phyloP scores from a whole-genome alignment of 37 sponge, comb jelly and placozoan genomes.

The Cladorhizidae sp. region DNA sequence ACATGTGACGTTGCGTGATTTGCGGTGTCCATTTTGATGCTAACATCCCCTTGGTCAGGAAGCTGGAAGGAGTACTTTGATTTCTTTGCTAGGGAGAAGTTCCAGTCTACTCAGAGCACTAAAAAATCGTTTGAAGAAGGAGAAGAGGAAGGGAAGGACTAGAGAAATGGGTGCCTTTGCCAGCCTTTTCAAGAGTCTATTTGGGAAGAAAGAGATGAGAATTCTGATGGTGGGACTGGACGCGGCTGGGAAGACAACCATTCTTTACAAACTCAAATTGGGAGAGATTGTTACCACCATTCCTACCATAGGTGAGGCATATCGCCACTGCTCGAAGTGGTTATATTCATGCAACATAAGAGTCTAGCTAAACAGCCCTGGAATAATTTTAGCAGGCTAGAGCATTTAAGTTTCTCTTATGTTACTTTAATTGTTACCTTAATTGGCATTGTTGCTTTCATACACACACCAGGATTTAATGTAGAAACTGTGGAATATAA shows the following conservation, averaged over 20 bases:
- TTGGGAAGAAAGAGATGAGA: slow-evolving; percentile 99
- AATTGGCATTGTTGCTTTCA: not conserved
- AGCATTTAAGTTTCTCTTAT: too few species aligned
- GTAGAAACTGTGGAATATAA: slow-evolving; percentile 97
- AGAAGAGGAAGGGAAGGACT: too few species aligned
- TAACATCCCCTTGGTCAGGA: slow-evolving; percentile 8
- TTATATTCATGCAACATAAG: too few species aligned
- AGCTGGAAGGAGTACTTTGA: not conserved
- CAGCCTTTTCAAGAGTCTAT: slow-evolving; percentile 87
- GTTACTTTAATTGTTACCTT: too few species aligned
- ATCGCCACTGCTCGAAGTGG: too few species aligned
- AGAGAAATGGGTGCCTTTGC: slow-evolving; percentile 69
- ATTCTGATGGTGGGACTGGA: slow-evolving; percentile 98
- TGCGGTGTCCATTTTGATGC: slow-evolving; percentile 30
- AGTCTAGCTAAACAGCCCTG: too few species aligned
- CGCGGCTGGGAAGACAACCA: slow-evolving; percentile 99
- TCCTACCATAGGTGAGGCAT: slow-evolving; percentile 89
- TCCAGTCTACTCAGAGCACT: too few species aligned
- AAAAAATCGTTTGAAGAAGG: too few species aligned
- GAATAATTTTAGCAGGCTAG: too few species aligned
- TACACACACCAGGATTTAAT: slow-evolving; percentile 82
- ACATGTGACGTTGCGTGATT: slow-evolving; percentile 43
- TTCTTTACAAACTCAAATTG: slow-evolving; percentile 97
- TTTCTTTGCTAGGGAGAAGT: not conserved
- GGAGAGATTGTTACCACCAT: slow-evolving; percentile 99